Percentiles rank a stretch among this genome's conserved stretches.
Evolutionary conservation across 1,140 invertebrate genomes (phyloP).

Genomic region (Chionoecetes opilio): DNA sequence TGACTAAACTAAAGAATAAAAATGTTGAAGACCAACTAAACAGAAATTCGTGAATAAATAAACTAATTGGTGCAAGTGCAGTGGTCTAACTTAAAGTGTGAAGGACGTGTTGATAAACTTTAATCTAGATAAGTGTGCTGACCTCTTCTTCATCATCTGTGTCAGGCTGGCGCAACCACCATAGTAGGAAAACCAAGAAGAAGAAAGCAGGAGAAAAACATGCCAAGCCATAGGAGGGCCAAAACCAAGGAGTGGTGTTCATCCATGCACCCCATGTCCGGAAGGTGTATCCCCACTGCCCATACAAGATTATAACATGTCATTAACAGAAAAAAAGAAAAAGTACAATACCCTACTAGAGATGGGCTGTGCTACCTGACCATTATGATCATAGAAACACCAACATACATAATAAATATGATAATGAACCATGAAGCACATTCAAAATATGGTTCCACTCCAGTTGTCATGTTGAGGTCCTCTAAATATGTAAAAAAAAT

Average conservation of each 20-base stretch:
- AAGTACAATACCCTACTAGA: too few relatives aligned
- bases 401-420: too few relatives aligned
- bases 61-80: background rate
- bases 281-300: conserved; percentile 70
- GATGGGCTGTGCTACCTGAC: too few relatives aligned
- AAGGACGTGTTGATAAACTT: background rate
- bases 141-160: conserved; percentile 53
- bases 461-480: too few relatives aligned
- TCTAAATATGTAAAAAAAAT: too few relatives aligned
- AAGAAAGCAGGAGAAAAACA: conserved; percentile 62
- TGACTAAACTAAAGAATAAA: too few relatives aligned
- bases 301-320: background rate
- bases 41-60: background rate
- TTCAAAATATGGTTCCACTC: too few relatives aligned
- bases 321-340: too few relatives aligned
- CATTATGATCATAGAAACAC: too few relatives aligned
- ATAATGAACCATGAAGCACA: too few relatives aligned
- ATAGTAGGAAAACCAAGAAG: conserved; percentile 63
- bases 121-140: background rate
- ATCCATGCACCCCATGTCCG: conserved; percentile 55
- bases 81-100: background rate
- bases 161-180: conserved; percentile 65
- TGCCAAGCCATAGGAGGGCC: conserved; percentile 62
- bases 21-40: background rate
- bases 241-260: conserved; percentile 67